These are phyloP conservation scores for Crocallis elinguaria DNA, from an alignment of 2,888 invertebrate species.

Conservation along the genomic window DNA sequence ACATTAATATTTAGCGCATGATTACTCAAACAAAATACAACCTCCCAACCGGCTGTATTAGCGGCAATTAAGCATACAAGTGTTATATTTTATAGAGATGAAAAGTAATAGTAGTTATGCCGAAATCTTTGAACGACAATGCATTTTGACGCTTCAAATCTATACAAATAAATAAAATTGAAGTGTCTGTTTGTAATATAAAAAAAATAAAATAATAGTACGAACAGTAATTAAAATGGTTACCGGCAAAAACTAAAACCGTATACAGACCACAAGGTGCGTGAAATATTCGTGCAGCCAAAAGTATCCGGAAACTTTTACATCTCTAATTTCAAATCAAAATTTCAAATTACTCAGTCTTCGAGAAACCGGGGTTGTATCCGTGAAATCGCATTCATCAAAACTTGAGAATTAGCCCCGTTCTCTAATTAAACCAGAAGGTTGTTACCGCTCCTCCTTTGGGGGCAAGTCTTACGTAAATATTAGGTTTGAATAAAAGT, in stretches of 20 bases:
- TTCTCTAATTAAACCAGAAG: slow-evolving; percentile 80
- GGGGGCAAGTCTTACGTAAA: slow-evolving; percentile 67
- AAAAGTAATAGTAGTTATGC: neutral
- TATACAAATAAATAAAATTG: too few species aligned
- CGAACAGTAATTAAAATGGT: too few species aligned
- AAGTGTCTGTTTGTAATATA: too few species aligned
- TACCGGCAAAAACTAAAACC: too few species aligned
- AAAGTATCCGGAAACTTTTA: neutral
- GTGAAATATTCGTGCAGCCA: too few species aligned
- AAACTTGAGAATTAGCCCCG: slow-evolving; percentile 80
- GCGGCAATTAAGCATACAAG: slow-evolving; percentile 67
- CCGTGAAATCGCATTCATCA: slow-evolving; percentile 81
- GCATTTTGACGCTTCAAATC: too few species aligned
- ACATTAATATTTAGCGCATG: slow-evolving; percentile 29
- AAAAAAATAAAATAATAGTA: too few species aligned
- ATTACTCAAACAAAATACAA: slow-evolving; percentile 32
- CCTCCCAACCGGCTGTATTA: slow-evolving; percentile 51
- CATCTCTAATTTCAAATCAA: slow-evolving; percentile 58
- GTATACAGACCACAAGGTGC: too few species aligned
- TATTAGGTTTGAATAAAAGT: slow-evolving; percentile 75
- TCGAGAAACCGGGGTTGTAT: slow-evolving; percentile 55
- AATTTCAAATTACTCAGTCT: slow-evolving; percentile 74
- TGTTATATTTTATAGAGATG: slow-evolving; percentile 34
- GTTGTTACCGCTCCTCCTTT: slow-evolving; percentile 64
- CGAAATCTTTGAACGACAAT: too few species aligned